Percentiles rank a stretch among this genome's conserved stretches.
phyloP scores from a whole-genome alignment of 2,888 invertebrate genomes.

The Pomacea canaliculata region DNA sequence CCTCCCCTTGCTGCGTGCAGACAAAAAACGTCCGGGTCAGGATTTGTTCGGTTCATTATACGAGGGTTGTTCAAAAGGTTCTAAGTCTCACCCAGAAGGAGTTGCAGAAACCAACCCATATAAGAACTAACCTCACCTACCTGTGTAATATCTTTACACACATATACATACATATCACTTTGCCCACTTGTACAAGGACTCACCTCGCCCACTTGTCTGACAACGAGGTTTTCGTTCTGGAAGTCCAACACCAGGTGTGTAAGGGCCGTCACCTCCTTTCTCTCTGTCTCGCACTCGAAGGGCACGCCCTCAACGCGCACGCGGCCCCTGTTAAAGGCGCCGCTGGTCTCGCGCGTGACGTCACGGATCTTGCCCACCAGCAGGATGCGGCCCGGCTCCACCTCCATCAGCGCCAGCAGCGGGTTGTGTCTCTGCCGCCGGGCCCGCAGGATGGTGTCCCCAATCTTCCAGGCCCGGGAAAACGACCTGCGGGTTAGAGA shows the following conservation, averaged over 20 bases:
- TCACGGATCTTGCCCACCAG: slow-evolving; percentile 59
- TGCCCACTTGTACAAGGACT: background rate
- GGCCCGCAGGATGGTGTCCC: slow-evolving; percentile 54
- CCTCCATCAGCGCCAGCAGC: slow-evolving; percentile 47
- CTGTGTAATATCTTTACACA: too few species aligned
- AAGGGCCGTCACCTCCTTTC: slow-evolving; percentile 34
- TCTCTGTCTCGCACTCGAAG: background rate
- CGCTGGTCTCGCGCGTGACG: slow-evolving; percentile 51
- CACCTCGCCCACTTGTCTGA: slow-evolving; percentile 25
- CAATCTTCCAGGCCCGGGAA: slow-evolving; percentile 58
- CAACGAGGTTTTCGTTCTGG: slow-evolving; percentile 65
- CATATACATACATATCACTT: too few species aligned
- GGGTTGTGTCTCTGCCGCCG: slow-evolving; percentile 46
- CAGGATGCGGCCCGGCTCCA: slow-evolving; percentile 42
- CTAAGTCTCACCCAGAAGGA: too few species aligned
- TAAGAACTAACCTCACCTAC: too few species aligned
- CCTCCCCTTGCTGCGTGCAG: slow-evolving; percentile 5
- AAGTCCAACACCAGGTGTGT: slow-evolving; percentile 50
- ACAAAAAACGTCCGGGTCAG: too few species aligned
- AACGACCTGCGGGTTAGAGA: slow-evolving; percentile 8
- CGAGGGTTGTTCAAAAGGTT: too few species aligned
- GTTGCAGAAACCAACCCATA: too few species aligned
- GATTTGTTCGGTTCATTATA: too few species aligned
- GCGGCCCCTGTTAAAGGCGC: slow-evolving; percentile 57
- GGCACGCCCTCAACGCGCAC: slow-evolving; percentile 42